A percentile compares a stretch with the other conserved stretches of the same genome.
phyloP scores from a whole-genome alignment of 2,888 invertebrate genomes.

The Mesopsocus fuscifrons region DNA sequence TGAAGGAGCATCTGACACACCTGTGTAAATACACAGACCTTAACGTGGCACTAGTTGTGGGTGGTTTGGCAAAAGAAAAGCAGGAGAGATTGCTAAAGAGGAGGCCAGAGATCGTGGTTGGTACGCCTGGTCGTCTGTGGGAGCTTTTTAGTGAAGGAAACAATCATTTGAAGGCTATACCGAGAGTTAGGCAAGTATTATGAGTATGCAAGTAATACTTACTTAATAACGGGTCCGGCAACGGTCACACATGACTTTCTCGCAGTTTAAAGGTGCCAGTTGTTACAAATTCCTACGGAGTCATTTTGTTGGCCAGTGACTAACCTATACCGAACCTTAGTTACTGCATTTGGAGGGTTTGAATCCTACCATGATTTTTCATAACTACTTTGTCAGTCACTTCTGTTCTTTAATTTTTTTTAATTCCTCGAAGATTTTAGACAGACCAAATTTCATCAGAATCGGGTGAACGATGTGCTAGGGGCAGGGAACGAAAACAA shows the following conservation, averaged over 20 bases:
- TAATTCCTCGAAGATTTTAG: no score
- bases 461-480: no score
- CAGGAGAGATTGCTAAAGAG: slow-evolving; percentile 71
- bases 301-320: no score
- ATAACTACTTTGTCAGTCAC: no score
- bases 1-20: slow-evolving; percentile 63
- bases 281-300: not conserved
- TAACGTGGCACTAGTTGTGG: slow-evolving; percentile 65
- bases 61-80: slow-evolving; percentile 86
- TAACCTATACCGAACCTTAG: no score
- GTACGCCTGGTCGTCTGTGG: slow-evolving; percentile 95
- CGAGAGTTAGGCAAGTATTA: slow-evolving; percentile 39
- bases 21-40: slow-evolving; percentile 65
- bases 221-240: no score
- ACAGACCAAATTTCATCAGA: no score
- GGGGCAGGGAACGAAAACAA: no score
- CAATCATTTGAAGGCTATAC: slow-evolving; percentile 47
- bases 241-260: no score
- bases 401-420: no score
- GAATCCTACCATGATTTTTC: no score
- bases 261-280: not conserved
- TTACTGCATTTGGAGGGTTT: no score
- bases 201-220: slow-evolving; percentile 5
- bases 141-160: slow-evolving; percentile 70
- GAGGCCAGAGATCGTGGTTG: slow-evolving; percentile 81